These are phyloP conservation scores for Callochromis pleurospilus DNA, from an alignment of 2,113 vertebrate species.

Conservation along the genomic window DNA sequence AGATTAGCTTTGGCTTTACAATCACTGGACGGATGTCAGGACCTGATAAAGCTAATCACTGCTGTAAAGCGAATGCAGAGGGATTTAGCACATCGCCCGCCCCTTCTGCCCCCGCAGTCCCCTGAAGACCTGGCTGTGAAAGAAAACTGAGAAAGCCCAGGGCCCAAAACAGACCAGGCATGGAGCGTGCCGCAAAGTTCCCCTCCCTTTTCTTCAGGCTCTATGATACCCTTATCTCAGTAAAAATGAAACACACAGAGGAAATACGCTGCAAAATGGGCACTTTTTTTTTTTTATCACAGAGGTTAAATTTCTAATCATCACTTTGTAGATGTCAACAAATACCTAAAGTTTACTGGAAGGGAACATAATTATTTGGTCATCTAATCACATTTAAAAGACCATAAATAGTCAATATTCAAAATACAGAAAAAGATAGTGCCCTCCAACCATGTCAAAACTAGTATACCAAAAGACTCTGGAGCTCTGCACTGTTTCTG, in stretches of 20 bases:
- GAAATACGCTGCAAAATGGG: neutral
- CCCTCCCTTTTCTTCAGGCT: neutral
- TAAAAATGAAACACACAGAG: neutral
- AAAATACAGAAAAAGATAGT: neutral
- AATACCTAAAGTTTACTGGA: neutral
- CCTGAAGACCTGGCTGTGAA: conserved; percentile 17
- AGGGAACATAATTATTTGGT: neutral
- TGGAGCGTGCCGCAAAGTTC: neutral
- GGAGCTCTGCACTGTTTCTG: neutral
- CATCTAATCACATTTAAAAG: neutral
- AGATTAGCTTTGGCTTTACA: conserved; percentile 57
- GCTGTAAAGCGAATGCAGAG: conserved; percentile 38
- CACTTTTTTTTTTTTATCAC: neutral
- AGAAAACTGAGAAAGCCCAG: conserved; percentile 17
- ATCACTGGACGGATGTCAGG: conserved; percentile 58
- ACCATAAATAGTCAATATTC: neutral
- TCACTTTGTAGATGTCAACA: neutral
- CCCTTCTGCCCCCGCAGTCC: neutral
- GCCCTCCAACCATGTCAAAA: neutral
- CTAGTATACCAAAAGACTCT: neutral
- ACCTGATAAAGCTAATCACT: conserved; percentile 68
- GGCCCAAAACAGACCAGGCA: neutral
- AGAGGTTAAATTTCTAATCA: neutral
- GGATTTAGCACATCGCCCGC: conserved; percentile 43
- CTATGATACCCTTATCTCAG: neutral